These are phyloP conservation scores for Synodontis membranacea DNA, from an alignment of 2,113 vertebrate genomes.

Conservation along the genomic window DNA sequence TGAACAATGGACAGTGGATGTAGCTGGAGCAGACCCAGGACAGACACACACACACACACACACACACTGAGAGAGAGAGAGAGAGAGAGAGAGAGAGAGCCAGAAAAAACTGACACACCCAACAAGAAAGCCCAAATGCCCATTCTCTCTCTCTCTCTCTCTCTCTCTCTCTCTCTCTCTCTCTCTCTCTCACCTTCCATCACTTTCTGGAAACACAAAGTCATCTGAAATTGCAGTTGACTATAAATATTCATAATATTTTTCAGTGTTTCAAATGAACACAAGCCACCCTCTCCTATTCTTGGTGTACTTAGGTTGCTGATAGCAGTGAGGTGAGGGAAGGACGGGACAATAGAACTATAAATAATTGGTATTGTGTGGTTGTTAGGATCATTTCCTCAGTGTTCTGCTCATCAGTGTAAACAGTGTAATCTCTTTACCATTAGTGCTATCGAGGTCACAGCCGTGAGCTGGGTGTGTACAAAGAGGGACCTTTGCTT, in stretches of 20 bases:
- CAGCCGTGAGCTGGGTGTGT: background rate
- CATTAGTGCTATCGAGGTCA: background rate
- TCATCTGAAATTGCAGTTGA: background rate
- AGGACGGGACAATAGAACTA: conserved; percentile 11
- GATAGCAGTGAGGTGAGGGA: background rate
- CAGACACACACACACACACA: background rate
- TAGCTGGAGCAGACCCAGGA: conserved; percentile 33
- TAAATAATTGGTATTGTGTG: conserved; percentile 20
- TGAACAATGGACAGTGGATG: conserved; percentile 43
- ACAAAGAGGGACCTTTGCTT: background rate
- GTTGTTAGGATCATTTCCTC: background rate
- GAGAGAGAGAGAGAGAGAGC: background rate
- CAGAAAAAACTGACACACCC: conserved; percentile 35
- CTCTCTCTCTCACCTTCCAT: background rate
- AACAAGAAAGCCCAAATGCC: background rate
- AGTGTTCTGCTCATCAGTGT: background rate
- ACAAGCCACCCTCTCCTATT: background rate
- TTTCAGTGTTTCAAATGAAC: background rate
- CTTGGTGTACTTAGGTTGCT: background rate
- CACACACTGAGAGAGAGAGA: background rate
- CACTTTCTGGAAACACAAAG: conserved; percentile 8
- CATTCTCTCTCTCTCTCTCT: background rate
- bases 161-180: background rate
- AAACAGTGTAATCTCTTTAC: background rate
- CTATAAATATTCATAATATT: conserved; percentile 1